A percentile compares a stretch with the other conserved stretches of the same genome.
Evolutionary conservation across 1,140 invertebrate genomes (phyloP).

Genomic region (Drosophila mojavensis): DNA sequence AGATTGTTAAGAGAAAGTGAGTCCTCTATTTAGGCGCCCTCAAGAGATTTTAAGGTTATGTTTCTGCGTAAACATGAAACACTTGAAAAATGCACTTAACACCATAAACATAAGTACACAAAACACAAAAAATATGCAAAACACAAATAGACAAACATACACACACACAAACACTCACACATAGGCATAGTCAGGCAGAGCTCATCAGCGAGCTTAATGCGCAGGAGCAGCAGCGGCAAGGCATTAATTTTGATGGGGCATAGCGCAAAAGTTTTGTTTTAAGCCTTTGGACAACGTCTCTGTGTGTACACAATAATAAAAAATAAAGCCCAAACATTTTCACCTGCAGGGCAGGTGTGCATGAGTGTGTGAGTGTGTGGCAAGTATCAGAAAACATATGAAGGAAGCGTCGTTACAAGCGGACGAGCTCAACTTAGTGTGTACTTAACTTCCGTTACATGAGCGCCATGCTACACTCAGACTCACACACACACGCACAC

Average conservation of each 20-base stretch:
- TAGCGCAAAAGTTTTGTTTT: constrained; percentile 75
- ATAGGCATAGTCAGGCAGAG: constrained; percentile 7
- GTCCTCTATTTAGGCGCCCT: constrained; percentile 13
- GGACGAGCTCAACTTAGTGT: constrained; percentile 82
- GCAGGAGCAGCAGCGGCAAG: constrained; percentile 43
- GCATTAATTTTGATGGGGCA: constrained; percentile 74
- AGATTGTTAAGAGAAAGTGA: neutral
- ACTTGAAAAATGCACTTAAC: constrained; percentile 70
- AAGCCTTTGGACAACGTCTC: constrained; percentile 75
- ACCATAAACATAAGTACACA: constrained; percentile 44
- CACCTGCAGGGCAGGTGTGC: constrained; percentile 63
- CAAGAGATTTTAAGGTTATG: constrained; percentile 18
- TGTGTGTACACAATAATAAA: constrained; percentile 31
- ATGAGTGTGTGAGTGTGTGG: constrained; percentile 38
- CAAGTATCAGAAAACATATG: constrained; percentile 77
- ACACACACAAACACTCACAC: constrained; percentile 15
- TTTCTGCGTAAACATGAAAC: constrained; percentile 56
- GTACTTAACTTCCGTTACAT: constrained; percentile 82
- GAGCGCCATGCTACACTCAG: constrained; percentile 39
- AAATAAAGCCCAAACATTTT: constrained; percentile 68
- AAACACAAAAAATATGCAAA: constrained; percentile 17
- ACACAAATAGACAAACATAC: neutral
- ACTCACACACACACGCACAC: constrained; percentile 22
- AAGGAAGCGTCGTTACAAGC: constrained; percentile 77
- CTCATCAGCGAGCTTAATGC: constrained; percentile 39